Conservation (phyloP, 2,113 vertebrate genomes). For the Piaya cayana region DNA sequence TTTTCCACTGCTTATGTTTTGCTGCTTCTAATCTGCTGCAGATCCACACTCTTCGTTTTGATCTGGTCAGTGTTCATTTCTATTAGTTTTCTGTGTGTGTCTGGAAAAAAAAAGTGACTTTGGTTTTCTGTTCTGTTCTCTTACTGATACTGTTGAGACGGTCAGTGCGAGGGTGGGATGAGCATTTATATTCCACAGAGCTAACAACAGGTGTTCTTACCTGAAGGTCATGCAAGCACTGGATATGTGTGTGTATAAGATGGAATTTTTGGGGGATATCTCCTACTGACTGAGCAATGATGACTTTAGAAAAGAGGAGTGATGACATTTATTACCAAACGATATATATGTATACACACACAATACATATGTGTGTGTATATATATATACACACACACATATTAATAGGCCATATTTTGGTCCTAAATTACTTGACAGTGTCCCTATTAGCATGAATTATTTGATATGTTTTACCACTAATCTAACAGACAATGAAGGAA, state of each 20-base stretch:
- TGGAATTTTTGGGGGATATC: constrained; percentile 24
- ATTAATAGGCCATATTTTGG: constrained; percentile 23
- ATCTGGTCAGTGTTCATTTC: neutral
- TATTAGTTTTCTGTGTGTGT: neutral
- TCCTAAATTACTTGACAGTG: constrained; percentile 67
- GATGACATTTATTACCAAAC: neutral
- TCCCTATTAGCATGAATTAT: constrained; percentile 66
- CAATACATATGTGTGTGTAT: neutral
- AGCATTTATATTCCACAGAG: neutral
- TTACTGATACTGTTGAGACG: neutral
- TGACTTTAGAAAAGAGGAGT: neutral
- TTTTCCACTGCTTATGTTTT: neutral
- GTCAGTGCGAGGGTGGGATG: neutral
- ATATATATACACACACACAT: neutral
- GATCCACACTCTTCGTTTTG: neutral
- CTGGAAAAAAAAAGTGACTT: neutral
- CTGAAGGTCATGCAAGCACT: neutral
- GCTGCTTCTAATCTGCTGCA: neutral
- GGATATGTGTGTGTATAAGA: neutral
- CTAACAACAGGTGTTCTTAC: neutral
- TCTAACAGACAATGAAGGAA: constrained; percentile 65
- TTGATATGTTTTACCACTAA: constrained; percentile 55
- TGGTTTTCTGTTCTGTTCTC: neutral
- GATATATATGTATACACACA: neutral
- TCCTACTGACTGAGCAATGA: neutral